Conservation (phyloP, 2,113 vertebrate genomes). For the Oryzias curvinotus region DNA sequence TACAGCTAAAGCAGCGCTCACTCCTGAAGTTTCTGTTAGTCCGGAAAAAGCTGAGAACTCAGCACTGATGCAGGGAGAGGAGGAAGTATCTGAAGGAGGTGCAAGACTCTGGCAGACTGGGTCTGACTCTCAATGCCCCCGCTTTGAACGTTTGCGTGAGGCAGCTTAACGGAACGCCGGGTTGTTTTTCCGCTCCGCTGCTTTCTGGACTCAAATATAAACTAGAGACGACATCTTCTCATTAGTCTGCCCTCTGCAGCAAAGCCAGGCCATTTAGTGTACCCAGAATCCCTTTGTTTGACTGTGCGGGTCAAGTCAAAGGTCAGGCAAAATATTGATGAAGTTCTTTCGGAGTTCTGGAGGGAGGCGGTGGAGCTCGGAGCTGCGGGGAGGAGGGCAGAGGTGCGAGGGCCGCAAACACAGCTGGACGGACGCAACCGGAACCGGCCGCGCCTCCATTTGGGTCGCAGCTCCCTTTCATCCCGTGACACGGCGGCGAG, state of each 20-base stretch:
- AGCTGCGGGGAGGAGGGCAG: conserved; percentile 53
- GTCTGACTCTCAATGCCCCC: conserved; percentile 52
- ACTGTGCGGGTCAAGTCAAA: conserved; percentile 76
- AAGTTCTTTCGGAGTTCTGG: conserved; percentile 61
- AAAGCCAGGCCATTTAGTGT: conserved; percentile 79
- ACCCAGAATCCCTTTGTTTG: conserved; percentile 78
- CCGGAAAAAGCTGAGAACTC: neutral
- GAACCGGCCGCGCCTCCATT: conserved; percentile 4
- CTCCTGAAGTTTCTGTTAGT: neutral
- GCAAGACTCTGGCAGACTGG: conserved; percentile 56
- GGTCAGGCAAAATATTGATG: conserved; percentile 82
- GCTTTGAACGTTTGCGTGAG: conserved; percentile 78
- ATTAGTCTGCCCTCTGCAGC: conserved; percentile 78
- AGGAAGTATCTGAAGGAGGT: conserved; percentile 43
- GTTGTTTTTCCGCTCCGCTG: conserved; percentile 74
- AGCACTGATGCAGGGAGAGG: conserved; percentile 15
- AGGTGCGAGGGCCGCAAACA: conserved; percentile 68
- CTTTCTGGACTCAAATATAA: conserved; percentile 73
- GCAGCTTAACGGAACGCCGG: conserved; percentile 72
- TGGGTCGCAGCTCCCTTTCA: conserved; percentile 6
- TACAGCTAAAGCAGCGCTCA: conserved; percentile 56
- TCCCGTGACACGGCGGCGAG: conserved; percentile 10
- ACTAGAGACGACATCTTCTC: conserved; percentile 80
- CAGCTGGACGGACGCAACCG: conserved; percentile 59
- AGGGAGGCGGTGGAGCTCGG: conserved; percentile 39